Evolutionary conservation across 2,797 vertebrate species (phyloP).

Genomic region (Sparus aurata): DNA sequence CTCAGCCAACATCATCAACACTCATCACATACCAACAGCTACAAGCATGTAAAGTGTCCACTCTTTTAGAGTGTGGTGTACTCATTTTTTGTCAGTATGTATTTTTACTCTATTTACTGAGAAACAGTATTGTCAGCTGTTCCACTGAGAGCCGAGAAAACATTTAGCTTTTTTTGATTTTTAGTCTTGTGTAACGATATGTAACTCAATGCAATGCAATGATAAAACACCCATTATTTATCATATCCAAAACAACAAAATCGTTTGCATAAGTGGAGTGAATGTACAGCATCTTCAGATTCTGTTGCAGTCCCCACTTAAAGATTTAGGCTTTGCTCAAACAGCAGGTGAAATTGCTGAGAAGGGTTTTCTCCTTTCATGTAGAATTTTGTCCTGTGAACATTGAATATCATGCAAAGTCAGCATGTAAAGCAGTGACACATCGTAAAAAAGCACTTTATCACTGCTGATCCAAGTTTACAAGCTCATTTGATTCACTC

Average conservation of each 20-base stretch:
- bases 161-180: background rate
- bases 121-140: background rate
- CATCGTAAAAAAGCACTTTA: background rate
- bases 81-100: background rate
- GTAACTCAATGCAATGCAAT: background rate
- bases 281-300: background rate
- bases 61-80: background rate
- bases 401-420: background rate
- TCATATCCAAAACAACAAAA: slow-evolving; percentile 7
- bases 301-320: too few species aligned
- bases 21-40: background rate
- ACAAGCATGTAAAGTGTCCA: background rate
- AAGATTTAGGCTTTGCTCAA: too few species aligned
- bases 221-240: background rate
- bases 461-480: background rate
- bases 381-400: background rate
- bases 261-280: background rate
- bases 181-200: background rate
- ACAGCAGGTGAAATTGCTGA: too few species aligned
- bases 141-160: background rate
- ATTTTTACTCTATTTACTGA: background rate
- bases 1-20: slow-evolving; percentile 22
- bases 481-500: background rate
- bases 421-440: background rate
- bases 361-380: background rate